Conservation (phyloP, 2,113 vertebrate species). For the Sapajus apella region DNA sequence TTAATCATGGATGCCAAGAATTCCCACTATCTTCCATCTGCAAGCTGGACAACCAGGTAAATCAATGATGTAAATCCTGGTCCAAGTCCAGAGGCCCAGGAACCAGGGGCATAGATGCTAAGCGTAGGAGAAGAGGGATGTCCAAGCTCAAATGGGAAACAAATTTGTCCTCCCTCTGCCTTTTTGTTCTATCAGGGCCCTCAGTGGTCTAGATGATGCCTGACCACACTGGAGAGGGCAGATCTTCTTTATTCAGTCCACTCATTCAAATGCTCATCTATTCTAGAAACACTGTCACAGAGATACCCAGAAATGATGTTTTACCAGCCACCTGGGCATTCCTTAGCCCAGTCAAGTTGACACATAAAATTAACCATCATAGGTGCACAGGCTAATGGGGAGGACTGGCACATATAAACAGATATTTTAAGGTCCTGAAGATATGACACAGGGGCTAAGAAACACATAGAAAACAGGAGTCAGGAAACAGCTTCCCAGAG, state of each 20-base stretch:
- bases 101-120: neutral
- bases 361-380: neutral
- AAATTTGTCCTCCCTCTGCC: neutral
- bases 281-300: neutral
- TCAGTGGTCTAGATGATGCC: neutral
- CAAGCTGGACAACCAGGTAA: neutral
- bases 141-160: neutral
- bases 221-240: neutral
- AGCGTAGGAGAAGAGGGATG: neutral
- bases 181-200: neutral
- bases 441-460: neutral
- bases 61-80: neutral
- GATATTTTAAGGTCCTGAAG: neutral
- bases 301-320: neutral
- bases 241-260: neutral
- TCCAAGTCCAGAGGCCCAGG: neutral
- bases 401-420: neutral
- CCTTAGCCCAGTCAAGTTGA: neutral
- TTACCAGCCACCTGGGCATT: neutral
- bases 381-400: neutral
- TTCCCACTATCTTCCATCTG: neutral
- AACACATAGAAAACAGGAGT: neutral
- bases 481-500: neutral
- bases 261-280: neutral
- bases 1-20: neutral